Conservation (phyloP, 2,888 invertebrate species). For the Agrypnus murinus region DNA sequence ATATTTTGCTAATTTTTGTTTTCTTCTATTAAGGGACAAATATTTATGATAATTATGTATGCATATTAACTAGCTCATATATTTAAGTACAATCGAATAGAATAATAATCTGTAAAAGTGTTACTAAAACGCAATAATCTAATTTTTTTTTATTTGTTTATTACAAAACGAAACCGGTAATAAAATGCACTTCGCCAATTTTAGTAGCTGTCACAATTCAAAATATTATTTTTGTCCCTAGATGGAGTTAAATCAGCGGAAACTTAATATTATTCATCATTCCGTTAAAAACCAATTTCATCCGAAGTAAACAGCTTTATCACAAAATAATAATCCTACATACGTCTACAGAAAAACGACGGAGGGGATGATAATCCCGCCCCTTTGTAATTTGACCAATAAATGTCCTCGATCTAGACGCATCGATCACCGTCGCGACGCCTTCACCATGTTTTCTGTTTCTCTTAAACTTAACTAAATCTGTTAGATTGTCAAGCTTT, state of each 20-base stretch:
- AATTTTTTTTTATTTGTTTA: too few relatives aligned
- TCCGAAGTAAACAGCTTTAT: conserved; percentile 56
- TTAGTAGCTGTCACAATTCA: conserved; percentile 1
- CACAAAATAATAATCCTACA: conserved; percentile 60
- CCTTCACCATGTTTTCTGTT: conserved; percentile 48
- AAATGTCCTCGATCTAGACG: conserved; percentile 49
- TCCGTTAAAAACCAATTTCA: conserved; percentile 40
- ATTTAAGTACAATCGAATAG: too few relatives aligned
- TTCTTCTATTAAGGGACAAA: too few relatives aligned
- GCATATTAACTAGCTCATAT: too few relatives aligned
- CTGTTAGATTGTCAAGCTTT: conserved; percentile 35
- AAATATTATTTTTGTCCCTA: conserved; percentile 14
- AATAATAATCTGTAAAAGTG: too few relatives aligned
- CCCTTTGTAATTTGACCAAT: conserved; percentile 53
- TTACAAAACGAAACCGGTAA: too few relatives aligned
- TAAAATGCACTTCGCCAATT: neutral
- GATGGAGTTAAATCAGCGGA: conserved; percentile 20
- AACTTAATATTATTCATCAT: conserved; percentile 36
- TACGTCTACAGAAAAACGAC: conserved; percentile 49
- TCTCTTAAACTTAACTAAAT: conserved; percentile 37
- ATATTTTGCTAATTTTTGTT: too few relatives aligned
- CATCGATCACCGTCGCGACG: conserved; percentile 58
- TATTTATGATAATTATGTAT: too few relatives aligned
- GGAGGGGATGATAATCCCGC: conserved; percentile 53
- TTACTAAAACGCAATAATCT: too few relatives aligned